Evolutionary conservation across 1,140 invertebrate species (phyloP), one percentile per base, ranked within the genome.

Genomic region (Neodiprion virginianus): DNA sequence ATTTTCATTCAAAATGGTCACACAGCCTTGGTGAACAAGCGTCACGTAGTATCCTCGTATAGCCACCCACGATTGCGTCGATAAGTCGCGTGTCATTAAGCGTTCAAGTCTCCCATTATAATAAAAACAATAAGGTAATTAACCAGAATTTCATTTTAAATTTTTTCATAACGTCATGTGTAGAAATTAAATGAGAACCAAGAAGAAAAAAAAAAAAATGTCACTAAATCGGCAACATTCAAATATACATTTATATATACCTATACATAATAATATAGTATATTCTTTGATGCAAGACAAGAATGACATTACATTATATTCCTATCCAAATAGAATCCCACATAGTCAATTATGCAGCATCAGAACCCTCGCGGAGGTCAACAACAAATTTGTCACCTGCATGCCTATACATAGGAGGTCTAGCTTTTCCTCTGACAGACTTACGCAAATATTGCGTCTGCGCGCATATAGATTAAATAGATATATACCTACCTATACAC

Each of bases 21-120:
- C 28, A 40, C 84, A 85, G 85, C 86, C 85, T 87, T 86, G 86
- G 49, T 14, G 82, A 83, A 84, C 53, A 17, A 17, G 53, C n/a
- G 84, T 85, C 85, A 87, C 86, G 84, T 86, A 83, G 77, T 78
- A 74, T 67, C 68, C 78, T 79, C 71, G 11, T n/a, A n/a, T n/a
- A 79, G 75, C 80, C 80, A 81, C 80, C 80, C 77, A 79, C 80
- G 79, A 81, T 72, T 72, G 67, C 74, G 61, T 72, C 73, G 71
- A 76, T 73, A 73, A 75, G 69, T 75, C 47, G 73, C 61, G 48
- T 72, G 70, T 65, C 73, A 65, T 71, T 74, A 70, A 17, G 17
- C 73, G 53, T 28, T 69, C 72, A 23, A 50, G 23, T 67, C 67
- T 72, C n/a, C 4, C 49, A 17, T 61, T 61, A 14, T 61, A 61